phyloP scores from a whole-genome alignment of 2,113 vertebrate genomes.

The Alligator mississippiensis region DNA sequence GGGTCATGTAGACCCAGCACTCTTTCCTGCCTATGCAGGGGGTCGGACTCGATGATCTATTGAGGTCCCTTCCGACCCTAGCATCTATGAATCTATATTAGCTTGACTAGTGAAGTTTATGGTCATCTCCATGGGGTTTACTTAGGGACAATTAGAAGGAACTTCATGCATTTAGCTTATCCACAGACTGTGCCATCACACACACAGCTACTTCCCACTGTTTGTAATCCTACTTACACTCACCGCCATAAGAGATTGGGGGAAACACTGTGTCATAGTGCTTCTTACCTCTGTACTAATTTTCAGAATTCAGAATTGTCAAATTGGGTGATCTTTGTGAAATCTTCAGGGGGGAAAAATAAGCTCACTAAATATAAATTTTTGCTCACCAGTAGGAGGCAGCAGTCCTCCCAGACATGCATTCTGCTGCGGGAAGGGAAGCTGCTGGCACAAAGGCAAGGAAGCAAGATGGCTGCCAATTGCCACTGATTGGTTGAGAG shows the following conservation, averaged over 20 bases:
- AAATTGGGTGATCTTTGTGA: no score
- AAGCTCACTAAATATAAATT: background rate
- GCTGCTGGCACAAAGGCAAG: no score
- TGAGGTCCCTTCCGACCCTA: no score
- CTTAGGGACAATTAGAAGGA: background rate
- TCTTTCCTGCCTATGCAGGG: no score
- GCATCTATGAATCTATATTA: background rate
- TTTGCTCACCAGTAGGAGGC: no score
- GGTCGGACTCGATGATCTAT: no score
- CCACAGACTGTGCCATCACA: background rate
- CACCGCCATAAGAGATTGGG: background rate
- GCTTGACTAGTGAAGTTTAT: background rate
- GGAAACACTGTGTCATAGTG: no score
- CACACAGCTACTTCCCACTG: background rate
- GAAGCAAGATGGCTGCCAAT: no score
- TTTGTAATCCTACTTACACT: background rate
- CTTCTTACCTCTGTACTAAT: background rate
- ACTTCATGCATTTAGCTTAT: background rate
- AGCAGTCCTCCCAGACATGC: no score
- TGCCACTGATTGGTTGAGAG: no score
- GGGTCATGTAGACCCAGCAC: no score
- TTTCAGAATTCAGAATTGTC: background rate
- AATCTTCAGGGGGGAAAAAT: background rate
- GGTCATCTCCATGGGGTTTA: background rate
- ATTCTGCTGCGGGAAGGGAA: no score